Base-by-base conservation (phyloP, 2,888 invertebrate genomes). In the Eilema griseolum region DNA sequence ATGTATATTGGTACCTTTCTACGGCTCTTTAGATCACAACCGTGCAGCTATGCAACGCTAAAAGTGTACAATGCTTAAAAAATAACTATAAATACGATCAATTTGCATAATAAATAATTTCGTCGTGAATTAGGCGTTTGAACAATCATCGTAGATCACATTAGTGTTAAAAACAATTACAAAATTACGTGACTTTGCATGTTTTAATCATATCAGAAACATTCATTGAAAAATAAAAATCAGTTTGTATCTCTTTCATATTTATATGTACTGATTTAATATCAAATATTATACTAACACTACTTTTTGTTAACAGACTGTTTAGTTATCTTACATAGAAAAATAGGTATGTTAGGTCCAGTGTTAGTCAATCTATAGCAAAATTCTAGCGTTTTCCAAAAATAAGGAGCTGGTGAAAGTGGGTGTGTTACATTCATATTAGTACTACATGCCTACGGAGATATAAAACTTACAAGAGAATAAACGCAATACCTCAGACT, bases 11-110 rank as follows among this genome's bases (percentile, higher is more conserved):
- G 77, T 64, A 60, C 59, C 69, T 77, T 67, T 73, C 70, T 79
- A 76, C 41, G 77, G 66, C 77, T 77, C 78, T 70, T 74, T 77
- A 68, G 68, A 76, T 87, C 85, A 86, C 85, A 88, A 88, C 84
- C 86, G 86, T 86, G 85, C 85, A 73, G 31, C 76, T 77, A 81
- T 67, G 73, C 73, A 73, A 72, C 73, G 72, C 69, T 81, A 72
- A 59, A n/a, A 74, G 76, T 83, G 78, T 78, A 79, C 71, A 76
- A 66, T 74, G 20, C 33, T 70, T 75, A 73, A 20, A 82, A 77
- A 77, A 72, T 72, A 69, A 73, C 69, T 70, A 73, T 75, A 78
- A 75, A 82, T 75, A 75, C 10, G 67, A 33, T 70, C 24, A 72
- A 73, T 70, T 70, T 73, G 74, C 74, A 76, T 70, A 66, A 46